A percentile compares a stretch with the other conserved stretches of the same genome.
phyloP scores from a whole-genome alignment of 2,113 vertebrate genomes.

The western clawed frog (Xenopus tropicalis) region UCB_Xtro_10.0 CM004444.2:92517501-92518000 shows the following conservation, averaged over 20 bases:
- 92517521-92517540: constrained; percentile 75
- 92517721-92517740: constrained; percentile 85
- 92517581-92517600: constrained; percentile 3
- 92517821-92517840: constrained; percentile 36
- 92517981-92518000: neutral
- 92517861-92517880: constrained; percentile 41
- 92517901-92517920: constrained; percentile 6
- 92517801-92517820: constrained; percentile 38
- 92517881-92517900: constrained; percentile 40
- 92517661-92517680: constrained; percentile 76
- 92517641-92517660: constrained; percentile 82
- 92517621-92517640: constrained; percentile 72
- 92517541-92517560: constrained; percentile 87
- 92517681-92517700: constrained; percentile 73
- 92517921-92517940: constrained; percentile 11
- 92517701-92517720: constrained; percentile 71
- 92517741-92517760: constrained; percentile 53
- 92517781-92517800: neutral
- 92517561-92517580: constrained; percentile 71
- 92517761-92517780: constrained; percentile 22
- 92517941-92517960: constrained; percentile 11
- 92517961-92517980: neutral
- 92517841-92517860: constrained; percentile 43
- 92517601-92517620: constrained; percentile 58
- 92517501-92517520: constrained; percentile 53